Evolutionary conservation across 53 echinoderm and acorn worm species (phyloP).

Genomic region (Astropecten irregularis): DNA sequence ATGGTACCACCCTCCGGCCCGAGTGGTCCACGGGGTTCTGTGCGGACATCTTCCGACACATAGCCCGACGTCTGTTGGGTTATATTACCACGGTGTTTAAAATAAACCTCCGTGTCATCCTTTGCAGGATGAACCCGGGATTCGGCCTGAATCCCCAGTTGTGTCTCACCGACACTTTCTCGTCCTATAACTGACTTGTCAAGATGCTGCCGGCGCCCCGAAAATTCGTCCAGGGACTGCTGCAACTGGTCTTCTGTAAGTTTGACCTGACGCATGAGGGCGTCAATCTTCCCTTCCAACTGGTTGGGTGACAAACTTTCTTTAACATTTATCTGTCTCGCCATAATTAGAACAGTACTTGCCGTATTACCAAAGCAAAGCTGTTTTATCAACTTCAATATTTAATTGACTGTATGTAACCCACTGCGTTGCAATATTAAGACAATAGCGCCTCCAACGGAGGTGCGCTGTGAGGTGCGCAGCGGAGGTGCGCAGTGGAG

Average conservation of each 20-base stretch:
- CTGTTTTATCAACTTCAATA: too few species aligned
- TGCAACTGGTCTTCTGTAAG: not conserved
- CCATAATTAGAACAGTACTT: not conserved
- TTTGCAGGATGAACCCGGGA: not conserved
- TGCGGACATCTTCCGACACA: not conserved
- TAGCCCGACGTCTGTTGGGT: conserved; percentile 10
- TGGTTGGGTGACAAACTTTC: not conserved
- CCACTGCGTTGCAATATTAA: not conserved
- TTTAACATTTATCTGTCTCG: not conserved
- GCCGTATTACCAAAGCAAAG: too few species aligned
- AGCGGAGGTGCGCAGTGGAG: too few species aligned
- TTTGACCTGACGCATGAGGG: not conserved
- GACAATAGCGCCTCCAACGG: not conserved
- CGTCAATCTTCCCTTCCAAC: not conserved
- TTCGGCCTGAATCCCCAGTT: too few species aligned
- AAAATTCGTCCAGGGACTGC: not conserved
- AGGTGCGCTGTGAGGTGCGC: not conserved
- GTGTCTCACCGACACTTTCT: not conserved
- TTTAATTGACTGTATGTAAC: too few species aligned
- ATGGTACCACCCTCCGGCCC: not conserved
- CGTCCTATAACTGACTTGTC: not conserved
- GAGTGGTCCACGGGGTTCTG: not conserved
- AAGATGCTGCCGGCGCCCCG: not conserved
- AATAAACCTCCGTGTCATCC: not conserved
- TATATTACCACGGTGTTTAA: not conserved